phyloP scores from a whole-genome alignment of 2,113 vertebrate species.

The Microtus pennsylvanicus region DNA sequence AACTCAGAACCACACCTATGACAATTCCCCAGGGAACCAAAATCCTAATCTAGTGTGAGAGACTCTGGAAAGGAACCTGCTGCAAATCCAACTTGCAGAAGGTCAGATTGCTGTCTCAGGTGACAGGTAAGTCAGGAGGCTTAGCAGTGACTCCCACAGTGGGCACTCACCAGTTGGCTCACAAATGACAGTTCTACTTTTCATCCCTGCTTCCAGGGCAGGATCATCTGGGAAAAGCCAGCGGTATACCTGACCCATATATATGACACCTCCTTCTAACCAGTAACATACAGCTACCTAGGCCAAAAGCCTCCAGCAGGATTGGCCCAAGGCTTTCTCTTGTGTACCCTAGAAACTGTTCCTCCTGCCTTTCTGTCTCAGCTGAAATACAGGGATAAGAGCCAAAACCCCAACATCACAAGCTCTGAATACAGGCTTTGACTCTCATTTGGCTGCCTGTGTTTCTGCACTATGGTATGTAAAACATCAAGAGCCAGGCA shows the following conservation, averaged over 20 bases:
- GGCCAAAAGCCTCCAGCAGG: not conserved
- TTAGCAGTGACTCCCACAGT: not conserved
- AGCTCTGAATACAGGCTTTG: not conserved
- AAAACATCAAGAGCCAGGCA: not conserved
- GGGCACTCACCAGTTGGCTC: not conserved
- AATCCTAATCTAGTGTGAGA: not conserved
- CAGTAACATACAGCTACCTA: too few relatives aligned
- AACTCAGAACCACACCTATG: not conserved
- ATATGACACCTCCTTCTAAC: not conserved
- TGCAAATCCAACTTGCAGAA: not conserved
- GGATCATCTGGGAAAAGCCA: not conserved
- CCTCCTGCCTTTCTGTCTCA: not conserved
- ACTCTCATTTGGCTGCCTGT: not conserved
- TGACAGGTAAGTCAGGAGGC: not conserved
- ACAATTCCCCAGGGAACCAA: not conserved
- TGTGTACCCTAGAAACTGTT: not conserved
- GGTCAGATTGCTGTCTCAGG: not conserved
- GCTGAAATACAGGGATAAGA: not conserved
- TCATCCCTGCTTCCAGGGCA: not conserved
- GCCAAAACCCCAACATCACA: not conserved
- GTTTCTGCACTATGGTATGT: not conserved
- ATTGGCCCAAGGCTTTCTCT: not conserved
- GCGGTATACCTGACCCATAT: not conserved
- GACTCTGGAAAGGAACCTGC: not conserved
- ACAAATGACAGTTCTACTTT: not conserved